These are phyloP conservation scores for Aurelia aurita DNA, from an alignment of 30 jellyfish, hydroid and myxozoan genomes.

Conservation along the genomic window DNA sequence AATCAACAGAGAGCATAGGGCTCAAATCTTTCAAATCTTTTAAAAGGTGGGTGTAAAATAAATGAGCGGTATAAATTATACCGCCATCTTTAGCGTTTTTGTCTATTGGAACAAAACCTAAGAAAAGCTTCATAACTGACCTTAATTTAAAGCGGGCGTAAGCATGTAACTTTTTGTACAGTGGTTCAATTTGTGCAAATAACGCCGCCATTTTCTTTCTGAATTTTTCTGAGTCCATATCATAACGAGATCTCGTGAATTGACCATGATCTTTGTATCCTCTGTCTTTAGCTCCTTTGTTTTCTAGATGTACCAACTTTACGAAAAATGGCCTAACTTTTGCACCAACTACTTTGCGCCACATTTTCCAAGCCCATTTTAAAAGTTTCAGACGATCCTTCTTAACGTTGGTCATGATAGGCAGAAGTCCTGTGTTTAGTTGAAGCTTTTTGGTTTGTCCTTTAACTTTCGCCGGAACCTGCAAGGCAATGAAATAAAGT, in stretches of 20 bases:
- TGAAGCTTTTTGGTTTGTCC: conserved; percentile 60
- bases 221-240: conserved; percentile 72
- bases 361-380: conserved; percentile 85
- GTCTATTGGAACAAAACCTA: background rate
- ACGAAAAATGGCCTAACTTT: conserved; percentile 68
- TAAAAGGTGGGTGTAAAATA: too few relatives aligned
- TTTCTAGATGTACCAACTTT: conserved; percentile 72
- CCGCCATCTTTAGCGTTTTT: too few relatives aligned
- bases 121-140: conserved; percentile 23
- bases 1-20: too few relatives aligned
- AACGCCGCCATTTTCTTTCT: conserved; percentile 52
- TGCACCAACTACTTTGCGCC: conserved; percentile 89
- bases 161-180: conserved; percentile 88
- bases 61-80: too few relatives aligned
- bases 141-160: conserved; percentile 76
- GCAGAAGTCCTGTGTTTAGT: conserved; percentile 75
- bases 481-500: background rate
- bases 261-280: conserved; percentile 93
- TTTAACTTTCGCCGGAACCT: conserved; percentile 60
- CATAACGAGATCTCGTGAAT: conserved; percentile 76
- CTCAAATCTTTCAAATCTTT: too few relatives aligned
- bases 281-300: conserved; percentile 89
- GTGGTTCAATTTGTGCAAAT: conserved; percentile 53
- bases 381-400: conserved; percentile 40
- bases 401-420: conserved; percentile 69